phyloP scores from a whole-genome alignment of 2,888 invertebrate genomes.

The Helobdella robusta region DNA sequence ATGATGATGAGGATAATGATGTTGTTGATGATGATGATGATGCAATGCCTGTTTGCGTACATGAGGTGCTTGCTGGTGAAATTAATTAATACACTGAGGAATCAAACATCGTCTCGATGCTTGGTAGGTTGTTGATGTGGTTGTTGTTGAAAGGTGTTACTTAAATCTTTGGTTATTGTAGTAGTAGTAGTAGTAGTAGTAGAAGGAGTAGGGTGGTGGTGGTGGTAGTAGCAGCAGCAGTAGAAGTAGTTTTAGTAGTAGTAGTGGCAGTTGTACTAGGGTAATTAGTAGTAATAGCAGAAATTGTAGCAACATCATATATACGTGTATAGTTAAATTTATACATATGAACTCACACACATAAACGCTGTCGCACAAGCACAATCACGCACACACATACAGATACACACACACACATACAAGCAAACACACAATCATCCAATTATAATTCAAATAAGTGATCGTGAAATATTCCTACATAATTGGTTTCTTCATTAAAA shows the following conservation, averaged over 20 bases:
- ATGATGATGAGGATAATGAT: slow-evolving; percentile 27
- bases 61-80: background rate
- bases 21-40: slow-evolving; percentile 18
- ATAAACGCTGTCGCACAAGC: no score
- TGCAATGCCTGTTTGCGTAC: background rate
- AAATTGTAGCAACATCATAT: background rate
- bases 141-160: background rate
- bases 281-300: no score
- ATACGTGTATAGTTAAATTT: no score
- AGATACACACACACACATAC: no score
- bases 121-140: background rate
- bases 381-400: no score
- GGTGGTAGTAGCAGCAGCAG: background rate
- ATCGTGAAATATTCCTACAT: no score
- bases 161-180: no score
- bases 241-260: background rate
- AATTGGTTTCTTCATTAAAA: no score
- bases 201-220: background rate
- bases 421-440: no score
- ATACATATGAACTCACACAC: no score
- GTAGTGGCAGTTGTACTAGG: background rate
- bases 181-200: background rate
- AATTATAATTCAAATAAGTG: no score
- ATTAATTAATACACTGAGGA: background rate
- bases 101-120: background rate